Evolutionary conservation across 1,140 invertebrate species (phyloP), one percentile per base, ranked within the genome.

Genomic region (Drosophila repletoides): DNA sequence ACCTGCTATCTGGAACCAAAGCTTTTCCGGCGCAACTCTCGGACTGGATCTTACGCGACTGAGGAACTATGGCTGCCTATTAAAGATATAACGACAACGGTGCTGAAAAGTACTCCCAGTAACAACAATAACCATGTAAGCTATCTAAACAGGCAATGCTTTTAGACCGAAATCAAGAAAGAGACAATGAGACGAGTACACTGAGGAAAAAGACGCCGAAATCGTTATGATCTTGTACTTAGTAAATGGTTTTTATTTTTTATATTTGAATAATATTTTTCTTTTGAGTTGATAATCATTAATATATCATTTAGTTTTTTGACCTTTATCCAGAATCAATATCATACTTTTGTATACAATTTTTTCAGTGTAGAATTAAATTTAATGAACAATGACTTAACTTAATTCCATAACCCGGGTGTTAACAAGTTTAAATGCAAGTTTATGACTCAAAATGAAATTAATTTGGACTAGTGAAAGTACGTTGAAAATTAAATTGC

Each of bases 61-160:
- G 94, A 94, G 5, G 95, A 95, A 83, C 92, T 95, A 73, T 95
- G 95, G 95, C 92, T 94, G 74, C 93, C 93, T 10, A 91, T 95
- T 33, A 94, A 94, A 90, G 93, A 94, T 33, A 95, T 95, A 31
- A 92, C 93, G 2, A 88, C 87, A n/a, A 89, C 87, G 9, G 86
- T 89, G 29, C 45, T 64, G 15, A 84, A 83, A 53, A 46, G 67
- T 26, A 41, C 71, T 12, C 72, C 81, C 46, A 73, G 33, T 55
- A 74, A 77, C 28, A 83, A 83, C 55, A 83, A 88, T 46, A 83
- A 70, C 36, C 48, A 66, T 41, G 79, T 84, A 77, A 84, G 79
- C 66, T 58, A 61, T 38, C 10, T 59, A 49, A 66, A 58, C 24
- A 53, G 22, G 15, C 24, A 53, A 65, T n/a, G n/a, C n/a, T n/a